Evolutionary conservation across 2,797 vertebrate genomes (phyloP).

Genomic region (Sebastolobus altivelis): DNA sequence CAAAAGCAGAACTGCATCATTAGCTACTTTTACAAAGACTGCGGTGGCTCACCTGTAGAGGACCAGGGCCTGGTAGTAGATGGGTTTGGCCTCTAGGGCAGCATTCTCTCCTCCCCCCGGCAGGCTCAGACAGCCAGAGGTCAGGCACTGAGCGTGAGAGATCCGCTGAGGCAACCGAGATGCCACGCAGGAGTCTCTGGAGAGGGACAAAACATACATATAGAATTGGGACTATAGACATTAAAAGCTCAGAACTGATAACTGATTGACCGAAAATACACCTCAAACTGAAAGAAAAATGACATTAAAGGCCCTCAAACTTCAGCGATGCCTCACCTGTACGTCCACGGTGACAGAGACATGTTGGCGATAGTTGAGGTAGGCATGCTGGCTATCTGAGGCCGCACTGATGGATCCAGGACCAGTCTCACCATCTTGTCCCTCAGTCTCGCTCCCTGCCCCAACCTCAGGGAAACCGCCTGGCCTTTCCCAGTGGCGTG

Average conservation of each 20-base stretch:
- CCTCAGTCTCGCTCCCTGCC: neutral
- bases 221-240: neutral
- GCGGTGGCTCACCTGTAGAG: constrained; percentile 71
- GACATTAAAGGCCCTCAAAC: neutral
- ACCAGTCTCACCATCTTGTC: constrained; percentile 19
- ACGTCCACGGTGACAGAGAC: constrained; percentile 84
- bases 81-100: constrained; percentile 75
- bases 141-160: constrained; percentile 75
- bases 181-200: constrained; percentile 51
- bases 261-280: neutral
- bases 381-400: neutral
- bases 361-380: constrained; percentile 39
- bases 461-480: rapidly evolving
- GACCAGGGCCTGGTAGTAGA: constrained; percentile 76
- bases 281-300: neutral
- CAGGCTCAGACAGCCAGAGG: constrained; percentile 66
- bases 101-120: constrained; percentile 58
- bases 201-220: neutral
- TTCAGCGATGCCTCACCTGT: constrained; percentile 70
- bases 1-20: neutral
- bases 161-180: constrained; percentile 73
- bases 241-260: neutral
- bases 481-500: neutral
- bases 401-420: constrained; percentile 28
- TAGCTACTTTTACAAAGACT: neutral